phyloP scores from a whole-genome alignment of 2,797 vertebrate species.

The Nasua narica region DNA sequence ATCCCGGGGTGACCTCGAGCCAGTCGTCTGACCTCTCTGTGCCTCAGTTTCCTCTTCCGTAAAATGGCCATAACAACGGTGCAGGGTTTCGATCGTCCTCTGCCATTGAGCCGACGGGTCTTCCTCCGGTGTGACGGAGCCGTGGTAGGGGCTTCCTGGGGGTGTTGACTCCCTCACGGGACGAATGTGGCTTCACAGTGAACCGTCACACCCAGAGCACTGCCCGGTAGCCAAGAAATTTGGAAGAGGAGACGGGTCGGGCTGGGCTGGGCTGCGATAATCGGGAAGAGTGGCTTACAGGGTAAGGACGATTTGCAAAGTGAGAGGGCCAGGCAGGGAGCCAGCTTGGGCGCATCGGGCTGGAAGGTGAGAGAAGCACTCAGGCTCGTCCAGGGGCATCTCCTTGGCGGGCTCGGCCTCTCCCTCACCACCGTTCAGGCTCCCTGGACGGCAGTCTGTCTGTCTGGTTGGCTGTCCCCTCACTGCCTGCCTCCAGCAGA shows the following conservation, averaged over 20 bases:
- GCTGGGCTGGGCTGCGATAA: background rate
- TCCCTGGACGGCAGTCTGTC: background rate
- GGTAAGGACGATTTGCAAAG: background rate
- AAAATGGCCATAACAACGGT: background rate
- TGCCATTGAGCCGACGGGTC: background rate
- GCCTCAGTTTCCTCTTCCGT: background rate
- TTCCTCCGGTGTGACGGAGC: background rate
- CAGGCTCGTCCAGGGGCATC: fast-evolving
- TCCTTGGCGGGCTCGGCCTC: background rate
- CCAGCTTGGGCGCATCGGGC: background rate
- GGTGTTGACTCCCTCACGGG: background rate
- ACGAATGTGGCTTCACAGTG: background rate
- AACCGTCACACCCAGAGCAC: background rate
- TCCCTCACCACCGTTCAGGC: background rate
- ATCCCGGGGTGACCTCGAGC: background rate
- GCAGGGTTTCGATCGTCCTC: background rate
- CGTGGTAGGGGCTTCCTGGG: fast-evolving
- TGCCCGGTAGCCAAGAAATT: background rate
- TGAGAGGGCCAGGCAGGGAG: background rate
- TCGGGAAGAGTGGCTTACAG: background rate
- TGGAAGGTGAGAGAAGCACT: too few species aligned
- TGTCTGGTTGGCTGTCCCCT: background rate
- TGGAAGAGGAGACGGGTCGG: background rate
- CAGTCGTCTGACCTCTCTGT: background rate
- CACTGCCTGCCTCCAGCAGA: background rate